A percentile compares a stretch with the other conserved stretches of the same genome.
Conservation (phyloP, 2,113 vertebrate genomes). For the Copsychus sechellarum region DNA sequence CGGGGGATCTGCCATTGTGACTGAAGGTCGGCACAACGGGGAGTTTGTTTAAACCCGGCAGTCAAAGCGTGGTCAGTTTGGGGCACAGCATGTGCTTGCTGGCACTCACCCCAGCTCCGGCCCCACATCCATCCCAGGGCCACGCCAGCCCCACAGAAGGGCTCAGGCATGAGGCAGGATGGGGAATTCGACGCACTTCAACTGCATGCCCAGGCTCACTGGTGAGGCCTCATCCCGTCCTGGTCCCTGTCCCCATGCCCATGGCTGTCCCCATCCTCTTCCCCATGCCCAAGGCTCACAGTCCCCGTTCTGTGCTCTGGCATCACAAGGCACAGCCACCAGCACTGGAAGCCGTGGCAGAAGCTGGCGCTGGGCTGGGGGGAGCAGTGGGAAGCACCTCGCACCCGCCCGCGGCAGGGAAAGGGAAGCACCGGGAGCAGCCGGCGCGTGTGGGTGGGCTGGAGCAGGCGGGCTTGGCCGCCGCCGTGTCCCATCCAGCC, state of each 20-base stretch:
- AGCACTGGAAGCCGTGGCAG: background rate
- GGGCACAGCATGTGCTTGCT: background rate
- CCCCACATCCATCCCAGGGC: background rate
- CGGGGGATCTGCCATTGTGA: background rate
- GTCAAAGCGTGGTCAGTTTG: background rate
- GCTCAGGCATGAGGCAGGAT: background rate
- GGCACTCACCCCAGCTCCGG: accelerated
- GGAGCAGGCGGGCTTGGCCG: background rate
- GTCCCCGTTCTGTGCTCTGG: background rate
- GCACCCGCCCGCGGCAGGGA: accelerated
- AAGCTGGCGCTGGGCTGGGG: background rate
- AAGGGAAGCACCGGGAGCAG: background rate
- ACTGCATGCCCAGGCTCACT: accelerated
- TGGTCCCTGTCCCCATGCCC: too few species aligned
- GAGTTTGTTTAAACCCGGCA: background rate
- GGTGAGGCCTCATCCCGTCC: background rate
- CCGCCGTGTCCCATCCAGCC: constrained; percentile 25
- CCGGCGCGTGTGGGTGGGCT: constrained; percentile 23
- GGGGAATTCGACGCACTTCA: background rate
- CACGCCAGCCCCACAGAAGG: accelerated
- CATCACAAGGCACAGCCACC: background rate
- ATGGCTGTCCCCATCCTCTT: background rate
- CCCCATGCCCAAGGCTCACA: background rate
- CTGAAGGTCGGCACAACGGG: background rate
- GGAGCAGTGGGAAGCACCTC: background rate